These are phyloP conservation scores for Barypeithes pellucidus DNA, from an alignment of 2,888 invertebrate genomes.

Conservation along the genomic window DNA sequence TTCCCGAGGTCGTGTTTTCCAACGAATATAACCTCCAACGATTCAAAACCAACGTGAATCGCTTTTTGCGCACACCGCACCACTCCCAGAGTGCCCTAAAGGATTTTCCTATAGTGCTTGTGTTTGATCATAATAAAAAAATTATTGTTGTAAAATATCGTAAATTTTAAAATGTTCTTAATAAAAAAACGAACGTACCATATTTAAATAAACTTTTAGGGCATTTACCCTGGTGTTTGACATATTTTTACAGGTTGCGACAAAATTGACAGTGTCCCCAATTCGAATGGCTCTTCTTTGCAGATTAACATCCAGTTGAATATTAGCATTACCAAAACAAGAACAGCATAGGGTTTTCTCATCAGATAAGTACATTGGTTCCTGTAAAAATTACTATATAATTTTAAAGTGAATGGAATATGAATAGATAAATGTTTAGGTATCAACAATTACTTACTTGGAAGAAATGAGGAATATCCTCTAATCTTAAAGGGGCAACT, in stretches of 20 bases:
- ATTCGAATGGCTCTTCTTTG: slow-evolving; percentile 85
- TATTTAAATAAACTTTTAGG: slow-evolving; percentile 78
- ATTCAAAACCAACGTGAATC: too few species aligned
- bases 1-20: too few species aligned
- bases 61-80: too few species aligned
- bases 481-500: slow-evolving; percentile 84
- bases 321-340: slow-evolving; percentile 83
- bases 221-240: slow-evolving; percentile 79
- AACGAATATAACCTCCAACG: too few species aligned
- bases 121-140: too few species aligned
- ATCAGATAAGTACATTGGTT: slow-evolving; percentile 79
- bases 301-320: slow-evolving; percentile 79
- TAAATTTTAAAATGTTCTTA: too few species aligned
- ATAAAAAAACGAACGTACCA: slow-evolving; percentile 70
- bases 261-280: slow-evolving; percentile 82
- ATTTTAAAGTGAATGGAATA: too few species aligned
- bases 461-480: neutral
- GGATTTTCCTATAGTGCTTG: too few species aligned
- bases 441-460: neutral
- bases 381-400: slow-evolving; percentile 69
- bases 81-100: too few species aligned
- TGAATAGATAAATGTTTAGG: too few species aligned
- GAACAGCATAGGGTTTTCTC: slow-evolving; percentile 87
- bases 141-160: too few species aligned
- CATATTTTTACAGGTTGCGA: slow-evolving; percentile 82